These are phyloP conservation scores for Nematostella vectensis DNA, from an alignment of 92 coral and sea anemone species.

Conservation along the genomic window DNA sequence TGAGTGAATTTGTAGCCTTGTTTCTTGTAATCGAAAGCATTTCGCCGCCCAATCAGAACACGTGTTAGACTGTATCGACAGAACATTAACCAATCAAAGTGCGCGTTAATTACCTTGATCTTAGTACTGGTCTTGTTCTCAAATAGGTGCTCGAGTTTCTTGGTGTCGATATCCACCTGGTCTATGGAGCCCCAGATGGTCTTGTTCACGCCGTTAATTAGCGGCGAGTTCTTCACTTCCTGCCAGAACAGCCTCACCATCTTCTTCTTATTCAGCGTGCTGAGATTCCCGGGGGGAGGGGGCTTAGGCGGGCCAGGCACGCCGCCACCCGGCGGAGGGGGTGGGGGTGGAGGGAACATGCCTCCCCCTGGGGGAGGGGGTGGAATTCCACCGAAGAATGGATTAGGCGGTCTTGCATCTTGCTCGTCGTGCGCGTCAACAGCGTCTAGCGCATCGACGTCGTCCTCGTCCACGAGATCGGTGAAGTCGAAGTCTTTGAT, in stretches of 20 bases:
- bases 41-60: too few relatives aligned
- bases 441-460: conserved; percentile 46
- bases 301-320: conserved; percentile 57
- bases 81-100: too few relatives aligned
- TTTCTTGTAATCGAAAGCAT: too few relatives aligned
- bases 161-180: conserved; percentile 94
- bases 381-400: conserved; percentile 43
- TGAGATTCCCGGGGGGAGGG: conserved; percentile 24
- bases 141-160: conserved; percentile 94
- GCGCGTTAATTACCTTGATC: conserved; percentile 71
- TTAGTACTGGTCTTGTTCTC: conserved; percentile 85
- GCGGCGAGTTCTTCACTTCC: conserved; percentile 96
- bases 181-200: conserved; percentile 99
- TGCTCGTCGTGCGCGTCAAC: conserved; percentile 36
- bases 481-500: conserved; percentile 95
- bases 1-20: too few relatives aligned
- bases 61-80: too few relatives aligned
- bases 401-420: conserved; percentile 63
- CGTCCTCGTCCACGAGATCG: conserved; percentile 85
- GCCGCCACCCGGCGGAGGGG: conserved; percentile 93
- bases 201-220: conserved; percentile 93
- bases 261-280: conserved; percentile 61
- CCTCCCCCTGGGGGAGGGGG: conserved; percentile 73
- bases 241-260: conserved; percentile 96
- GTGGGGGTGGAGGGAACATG: conserved; percentile 75